Conservation (phyloP, 2,113 vertebrate species). For the Callopanchax toddi region DNA sequence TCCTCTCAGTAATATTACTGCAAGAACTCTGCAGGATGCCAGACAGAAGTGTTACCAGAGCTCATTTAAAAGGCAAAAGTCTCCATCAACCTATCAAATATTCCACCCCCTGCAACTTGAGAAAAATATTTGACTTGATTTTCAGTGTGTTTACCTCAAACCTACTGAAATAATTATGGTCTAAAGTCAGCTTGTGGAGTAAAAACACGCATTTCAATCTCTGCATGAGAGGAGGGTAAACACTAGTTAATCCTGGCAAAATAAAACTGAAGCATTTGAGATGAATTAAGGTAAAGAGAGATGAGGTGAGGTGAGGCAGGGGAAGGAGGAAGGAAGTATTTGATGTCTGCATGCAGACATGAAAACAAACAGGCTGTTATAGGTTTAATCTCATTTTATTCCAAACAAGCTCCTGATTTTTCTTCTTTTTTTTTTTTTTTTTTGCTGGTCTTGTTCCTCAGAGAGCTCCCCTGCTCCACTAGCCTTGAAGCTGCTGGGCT, state of each 20-base stretch:
- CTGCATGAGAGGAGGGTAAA: constrained; percentile 44
- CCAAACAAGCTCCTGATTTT: constrained; percentile 40
- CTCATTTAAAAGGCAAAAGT: not conserved
- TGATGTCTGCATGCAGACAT: constrained; percentile 45
- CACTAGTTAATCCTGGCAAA: constrained; percentile 50
- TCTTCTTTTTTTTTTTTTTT: constrained; percentile 11
- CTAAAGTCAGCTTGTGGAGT: not conserved
- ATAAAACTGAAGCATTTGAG: constrained; percentile 59
- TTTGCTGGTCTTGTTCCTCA: not conserved
- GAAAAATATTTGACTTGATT: constrained; percentile 46
- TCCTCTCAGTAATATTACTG: constrained; percentile 11
- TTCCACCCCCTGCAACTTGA: not conserved
- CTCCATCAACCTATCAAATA: not conserved
- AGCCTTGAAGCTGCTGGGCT: constrained; percentile 28
- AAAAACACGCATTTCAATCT: constrained; percentile 39
- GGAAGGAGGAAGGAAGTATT: constrained; percentile 35
- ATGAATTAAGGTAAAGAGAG: constrained; percentile 56
- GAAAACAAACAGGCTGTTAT: constrained; percentile 36
- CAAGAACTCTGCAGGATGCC: constrained; percentile 10
- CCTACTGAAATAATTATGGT: constrained; percentile 35
- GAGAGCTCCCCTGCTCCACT: not conserved
- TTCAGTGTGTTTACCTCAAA: constrained; percentile 49
- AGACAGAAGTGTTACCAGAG: not conserved
- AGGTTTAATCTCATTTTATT: constrained; percentile 36
- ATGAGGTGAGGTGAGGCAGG: not conserved